Evolutionary conservation across 2,797 vertebrate genomes (phyloP), one percentile per base, ranked within the genome.

Genomic region (Silurus aristotelis): DNA sequence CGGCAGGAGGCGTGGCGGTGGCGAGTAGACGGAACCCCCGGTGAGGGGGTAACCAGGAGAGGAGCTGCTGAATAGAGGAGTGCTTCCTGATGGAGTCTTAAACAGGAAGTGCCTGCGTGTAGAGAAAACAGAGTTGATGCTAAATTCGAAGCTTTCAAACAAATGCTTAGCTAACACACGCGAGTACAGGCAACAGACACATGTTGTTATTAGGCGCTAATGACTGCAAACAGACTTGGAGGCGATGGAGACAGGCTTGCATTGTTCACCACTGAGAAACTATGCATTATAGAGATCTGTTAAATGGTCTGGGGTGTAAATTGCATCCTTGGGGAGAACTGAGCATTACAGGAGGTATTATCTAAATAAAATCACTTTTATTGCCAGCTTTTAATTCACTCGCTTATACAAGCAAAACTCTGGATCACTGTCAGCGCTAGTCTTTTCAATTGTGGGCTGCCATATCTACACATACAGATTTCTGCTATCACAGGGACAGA

Each of bases 31-130:
- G 0, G 96, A 96, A 89, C 96, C 96, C 88, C 96, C 96, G 85
- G 96, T 96, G 92, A 97, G 46, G 0, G 96, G 96, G 90, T 97
- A 97, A 83, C 96, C 96, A 0, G 96, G 96, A 83, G 96, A 96
- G 75, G 96, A 96, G 84, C 96, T 97, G 89, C 96, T 97, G 91
- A 97, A 97, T 85, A 97, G 94, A 0, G 96, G 96, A 20, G 96
- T 97, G 87, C 96, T 97, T 90, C 96, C 96, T 7, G 96, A 97
- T 13, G 96, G 97, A 15, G 96, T 97, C 93, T 97, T 97, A 81
- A 97, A 97, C 89, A 97, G 95, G 91, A 97, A 97, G 91, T 97
- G 96, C 90, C 96, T 97, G 91, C 22, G 48, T 80, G 76, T 43
- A 70, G 38, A 83, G 71, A 55, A 86, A 46, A 75, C 60, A 85